Evolutionary conservation across 2,888 invertebrate genomes (phyloP), one percentile per base, ranked within the genome.

Genomic region (Hypercompe scribonia): DNA sequence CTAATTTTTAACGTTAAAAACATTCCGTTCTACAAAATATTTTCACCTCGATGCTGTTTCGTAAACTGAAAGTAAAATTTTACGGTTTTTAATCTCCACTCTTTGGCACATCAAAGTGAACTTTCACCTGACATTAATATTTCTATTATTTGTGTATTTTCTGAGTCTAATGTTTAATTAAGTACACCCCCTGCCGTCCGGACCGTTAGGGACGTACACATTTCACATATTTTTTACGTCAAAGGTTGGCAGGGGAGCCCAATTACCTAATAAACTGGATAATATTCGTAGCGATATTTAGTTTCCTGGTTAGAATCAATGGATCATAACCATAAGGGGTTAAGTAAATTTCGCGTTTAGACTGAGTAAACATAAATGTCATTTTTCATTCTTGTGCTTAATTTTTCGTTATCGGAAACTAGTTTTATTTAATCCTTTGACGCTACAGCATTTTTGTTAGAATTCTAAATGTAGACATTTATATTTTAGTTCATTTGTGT

Each of bases 81-180:
- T 67, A 39, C 50, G 65, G 31, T 73, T 72, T 78, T 71, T 72
- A 68, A 78, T 78, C 65, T 61, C 46, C 71, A 28, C 21, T 50
- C 31, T 42, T 61, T 34, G 46, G 65, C 65, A 64, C 64, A 75
- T 75, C 58, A 73, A 75, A 71, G 70, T 50, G 63, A 69, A 72
- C 66, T 68, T 73, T 73, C 46, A 77, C 75, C 54, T 34, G 65
- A 28, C 50, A 70, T 83, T 77, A 78, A 79, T 78, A 79, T 75
- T 81, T 77, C 73, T 79, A 81, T 82, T 78, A 82, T 83, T 81
- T 79, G 79, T 71, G 80, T 76, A 76, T 76, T 79, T 70, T 75
- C 50, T 68, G 71, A 65, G 69, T 39, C 61, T 79, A 54, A 74
- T 65, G 74, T 81, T 83, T 83, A 79, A 83, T 83, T 83, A 83